Percentiles rank a stretch among this genome's conserved stretches.
These are phyloP conservation scores for Eledona agricola DNA, from an alignment of 2,888 invertebrate genomes.

Conservation along the genomic window DNA sequence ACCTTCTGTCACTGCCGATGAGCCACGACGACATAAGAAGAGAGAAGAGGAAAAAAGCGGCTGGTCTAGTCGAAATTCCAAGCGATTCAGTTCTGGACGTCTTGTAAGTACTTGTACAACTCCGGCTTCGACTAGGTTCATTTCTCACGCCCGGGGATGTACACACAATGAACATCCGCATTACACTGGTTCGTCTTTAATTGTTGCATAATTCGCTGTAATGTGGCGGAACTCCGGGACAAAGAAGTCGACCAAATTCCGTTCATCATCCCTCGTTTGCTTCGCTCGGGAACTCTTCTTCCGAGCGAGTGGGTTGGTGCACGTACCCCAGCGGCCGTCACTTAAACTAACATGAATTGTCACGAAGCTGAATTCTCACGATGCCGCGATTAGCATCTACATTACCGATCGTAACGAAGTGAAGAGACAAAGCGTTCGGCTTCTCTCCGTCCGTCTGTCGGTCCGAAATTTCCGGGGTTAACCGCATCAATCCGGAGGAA, in stretches of 20 bases:
- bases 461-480: conserved; percentile 25
- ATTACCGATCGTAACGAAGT: conserved; percentile 55
- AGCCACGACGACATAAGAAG: conserved; percentile 7
- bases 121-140: no score
- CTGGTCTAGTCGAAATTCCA: conserved; percentile 14
- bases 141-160: conserved; percentile 2
- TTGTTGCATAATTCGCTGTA: conserved; percentile 14
- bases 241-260: background rate
- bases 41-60: conserved; percentile 1
- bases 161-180: conserved; percentile 2
- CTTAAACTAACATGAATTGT: conserved; percentile 53
- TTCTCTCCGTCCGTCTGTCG: conserved; percentile 1
- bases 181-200: conserved; percentile 11
- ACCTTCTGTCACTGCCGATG: conserved; percentile 24
- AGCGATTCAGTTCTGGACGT: no score
- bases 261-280: background rate
- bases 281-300: conserved; percentile 21
- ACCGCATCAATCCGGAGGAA: background rate
- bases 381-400: conserved; percentile 58
- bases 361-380: conserved; percentile 57
- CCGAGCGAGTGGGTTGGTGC: conserved; percentile 30
- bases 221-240: conserved; percentile 4
- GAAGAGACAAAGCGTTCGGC: conserved; percentile 43
- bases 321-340: conserved; percentile 47
- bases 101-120: no score